Conservation (phyloP, 2,888 invertebrate species). For the Dexiosoma caninum region DNA sequence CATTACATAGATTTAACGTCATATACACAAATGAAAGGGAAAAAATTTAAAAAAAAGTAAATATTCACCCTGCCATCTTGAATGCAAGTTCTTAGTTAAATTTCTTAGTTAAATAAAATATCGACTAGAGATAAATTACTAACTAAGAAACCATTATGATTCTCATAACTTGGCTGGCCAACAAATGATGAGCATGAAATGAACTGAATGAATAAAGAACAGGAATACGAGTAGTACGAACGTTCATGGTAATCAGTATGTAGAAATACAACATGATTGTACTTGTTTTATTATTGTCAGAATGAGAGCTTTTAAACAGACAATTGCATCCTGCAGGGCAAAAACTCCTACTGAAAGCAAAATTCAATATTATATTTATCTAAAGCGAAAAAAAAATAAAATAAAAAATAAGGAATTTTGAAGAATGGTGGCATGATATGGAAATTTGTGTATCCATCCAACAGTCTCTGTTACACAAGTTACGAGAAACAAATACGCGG, state of each 20-base stretch:
- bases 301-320: slow-evolving; percentile 70
- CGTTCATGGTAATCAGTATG: background rate
- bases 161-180: slow-evolving; percentile 7
- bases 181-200: slow-evolving; percentile 16
- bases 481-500: slow-evolving; percentile 55
- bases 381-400: background rate
- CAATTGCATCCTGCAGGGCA: slow-evolving; percentile 76
- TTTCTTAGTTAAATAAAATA: slow-evolving; percentile 18
- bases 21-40: slow-evolving; percentile 41
- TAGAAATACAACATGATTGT: slow-evolving; percentile 40
- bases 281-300: slow-evolving; percentile 61
- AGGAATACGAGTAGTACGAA: background rate
- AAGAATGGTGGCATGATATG: background rate
- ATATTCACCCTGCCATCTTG: slow-evolving; percentile 6
- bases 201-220: slow-evolving; percentile 35
- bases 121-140: background rate
- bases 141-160: slow-evolving; percentile 13
- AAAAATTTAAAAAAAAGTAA: too few species aligned
- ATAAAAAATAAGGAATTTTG: background rate
- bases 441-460: background rate
- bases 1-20: slow-evolving; percentile 58
- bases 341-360: slow-evolving; percentile 67
- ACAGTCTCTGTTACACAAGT: slow-evolving; percentile 7
- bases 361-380: slow-evolving; percentile 57
- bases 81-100: slow-evolving; percentile 11